A percentile compares a stretch with the other conserved stretches of the same genome.
Conservation (phyloP, 37 sponge, comb jelly and placozoan species). For the Cladorhizidae sp. region DNA sequence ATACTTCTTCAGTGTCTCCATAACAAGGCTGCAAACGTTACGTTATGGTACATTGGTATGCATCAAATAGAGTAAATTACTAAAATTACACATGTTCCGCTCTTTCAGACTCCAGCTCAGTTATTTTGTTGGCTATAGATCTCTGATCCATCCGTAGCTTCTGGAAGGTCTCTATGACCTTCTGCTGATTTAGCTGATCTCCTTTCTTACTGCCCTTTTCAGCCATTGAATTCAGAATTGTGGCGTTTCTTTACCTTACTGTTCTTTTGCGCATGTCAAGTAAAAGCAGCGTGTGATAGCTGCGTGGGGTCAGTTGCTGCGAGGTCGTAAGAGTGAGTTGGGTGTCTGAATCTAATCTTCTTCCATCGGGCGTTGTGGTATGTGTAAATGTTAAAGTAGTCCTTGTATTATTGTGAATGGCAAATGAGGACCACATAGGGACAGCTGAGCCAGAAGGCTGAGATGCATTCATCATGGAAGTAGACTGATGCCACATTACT, state of each 20-base stretch:
- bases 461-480: neutral
- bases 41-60: neutral
- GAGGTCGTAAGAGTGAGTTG: too few species aligned
- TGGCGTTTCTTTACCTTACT: neutral
- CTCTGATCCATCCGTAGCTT: conserved; percentile 86
- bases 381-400: too few species aligned
- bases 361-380: too few species aligned
- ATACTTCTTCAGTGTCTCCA: conserved; percentile 76
- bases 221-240: too few species aligned
- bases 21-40: conserved; percentile 60
- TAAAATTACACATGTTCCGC: conserved; percentile 82
- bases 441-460: too few species aligned
- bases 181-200: conserved; percentile 42
- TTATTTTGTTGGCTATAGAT: conserved; percentile 79
- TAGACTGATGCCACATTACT: neutral
- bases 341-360: too few species aligned
- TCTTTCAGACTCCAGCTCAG: conserved; percentile 88
- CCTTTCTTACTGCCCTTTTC: conserved; percentile 23
- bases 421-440: conserved; percentile 20
- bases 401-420: neutral
- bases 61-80: conserved; percentile 1
- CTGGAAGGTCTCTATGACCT: conserved; percentile 75
- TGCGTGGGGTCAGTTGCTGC: too few species aligned
- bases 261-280: conserved; percentile 41
- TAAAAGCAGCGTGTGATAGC: neutral